Evolutionary conservation across 2,888 invertebrate genomes (phyloP).

Genomic region (Temnothorax rugatulus): DNA sequence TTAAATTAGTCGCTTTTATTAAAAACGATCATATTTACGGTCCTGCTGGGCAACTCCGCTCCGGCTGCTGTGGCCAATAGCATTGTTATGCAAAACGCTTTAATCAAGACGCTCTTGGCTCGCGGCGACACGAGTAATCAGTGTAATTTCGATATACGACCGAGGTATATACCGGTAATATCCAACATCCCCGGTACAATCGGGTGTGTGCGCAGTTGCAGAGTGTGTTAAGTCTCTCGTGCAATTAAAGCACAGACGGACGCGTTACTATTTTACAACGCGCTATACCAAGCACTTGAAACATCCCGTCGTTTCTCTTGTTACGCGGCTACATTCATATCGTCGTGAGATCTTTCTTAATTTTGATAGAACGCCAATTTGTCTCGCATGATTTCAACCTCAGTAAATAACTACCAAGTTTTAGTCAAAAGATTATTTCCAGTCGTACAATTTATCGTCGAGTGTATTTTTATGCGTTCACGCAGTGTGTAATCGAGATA

Average conservation of each 20-base stretch:
- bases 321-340: neutral
- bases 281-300: neutral
- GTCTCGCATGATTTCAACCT: neutral
- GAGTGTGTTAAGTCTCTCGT: slow-evolving; percentile 17
- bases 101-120: slow-evolving; percentile 74
- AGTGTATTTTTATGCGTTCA: neutral
- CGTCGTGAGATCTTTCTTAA: neutral
- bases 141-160: slow-evolving; percentile 45
- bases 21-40: slow-evolving; percentile 73
- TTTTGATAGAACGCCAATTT: neutral
- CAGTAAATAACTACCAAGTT: neutral
- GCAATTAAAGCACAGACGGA: slow-evolving; percentile 30
- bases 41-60: slow-evolving; percentile 12
- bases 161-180: neutral
- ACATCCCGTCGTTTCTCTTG: neutral
- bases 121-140: slow-evolving; percentile 60
- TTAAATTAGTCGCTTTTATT: slow-evolving; percentile 73
- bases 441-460: neutral
- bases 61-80: slow-evolving; percentile 65
- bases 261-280: slow-evolving; percentile 21
- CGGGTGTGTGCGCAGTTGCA: neutral
- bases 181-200: slow-evolving; percentile 4
- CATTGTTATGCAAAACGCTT: slow-evolving; percentile 79
- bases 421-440: neutral
- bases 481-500: neutral